phyloP scores from a whole-genome alignment of 1,140 invertebrate species.

The Anastrepha ludens region DNA sequence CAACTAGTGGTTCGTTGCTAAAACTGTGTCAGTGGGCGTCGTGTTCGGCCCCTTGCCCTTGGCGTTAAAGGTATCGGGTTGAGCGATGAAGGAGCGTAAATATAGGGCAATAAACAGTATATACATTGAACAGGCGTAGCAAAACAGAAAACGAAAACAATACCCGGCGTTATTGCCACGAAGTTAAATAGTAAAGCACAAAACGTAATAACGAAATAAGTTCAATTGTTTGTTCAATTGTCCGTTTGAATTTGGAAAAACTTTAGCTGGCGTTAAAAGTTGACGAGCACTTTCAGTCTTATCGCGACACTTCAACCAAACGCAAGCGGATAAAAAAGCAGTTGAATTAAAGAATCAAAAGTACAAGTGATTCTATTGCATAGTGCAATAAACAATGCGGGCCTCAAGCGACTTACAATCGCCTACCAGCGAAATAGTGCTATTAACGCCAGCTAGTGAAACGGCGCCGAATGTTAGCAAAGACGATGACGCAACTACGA shows the following conservation, averaged over 20 bases:
- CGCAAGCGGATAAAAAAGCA: not conserved
- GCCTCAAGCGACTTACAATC: constrained; percentile 64
- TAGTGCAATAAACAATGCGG: not conserved
- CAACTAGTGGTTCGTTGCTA: constrained; percentile 33
- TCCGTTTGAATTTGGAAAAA: not conserved
- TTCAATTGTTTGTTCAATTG: not conserved
- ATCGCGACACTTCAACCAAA: not conserved
- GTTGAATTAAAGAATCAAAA: not conserved
- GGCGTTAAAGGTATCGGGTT: not conserved
- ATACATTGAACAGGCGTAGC: constrained; percentile 49
- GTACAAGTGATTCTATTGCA: not conserved
- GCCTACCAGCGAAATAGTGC: constrained; percentile 72
- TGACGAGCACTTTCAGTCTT: not conserved
- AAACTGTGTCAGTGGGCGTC: constrained; percentile 32
- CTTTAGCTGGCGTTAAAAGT: not conserved
- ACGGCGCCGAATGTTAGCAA: constrained; percentile 59
- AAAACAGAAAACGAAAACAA: constrained; percentile 54
- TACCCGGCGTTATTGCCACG: constrained; percentile 36
- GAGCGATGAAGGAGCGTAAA: not conserved
- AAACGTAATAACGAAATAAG: not conserved
- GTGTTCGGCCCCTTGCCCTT: not conserved
- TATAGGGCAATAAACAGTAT: constrained; percentile 5
- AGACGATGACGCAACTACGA: not conserved
- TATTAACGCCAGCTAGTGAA: constrained; percentile 67
- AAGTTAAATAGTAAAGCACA: not conserved